Evolutionary conservation across 2,797 vertebrate species (phyloP).

Genomic region (Xerus rutilus): DNA sequence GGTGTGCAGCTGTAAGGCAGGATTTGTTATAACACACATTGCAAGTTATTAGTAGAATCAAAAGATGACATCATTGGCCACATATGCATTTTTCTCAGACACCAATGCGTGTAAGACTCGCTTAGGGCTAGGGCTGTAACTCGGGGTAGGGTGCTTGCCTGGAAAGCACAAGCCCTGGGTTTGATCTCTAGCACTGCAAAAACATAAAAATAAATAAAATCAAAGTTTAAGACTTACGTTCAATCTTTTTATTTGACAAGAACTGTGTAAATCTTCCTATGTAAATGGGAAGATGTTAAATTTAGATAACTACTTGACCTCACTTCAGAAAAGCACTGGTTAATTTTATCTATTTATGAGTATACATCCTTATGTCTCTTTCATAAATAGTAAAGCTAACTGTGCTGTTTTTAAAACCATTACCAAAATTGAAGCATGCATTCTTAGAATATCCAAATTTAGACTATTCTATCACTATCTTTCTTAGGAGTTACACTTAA

Average conservation of each 20-base stretch:
- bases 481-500: constrained; percentile 71
- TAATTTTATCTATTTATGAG: constrained; percentile 76
- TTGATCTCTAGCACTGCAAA: not conserved
- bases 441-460: constrained; percentile 71
- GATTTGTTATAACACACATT: not conserved
- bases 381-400: constrained; percentile 77
- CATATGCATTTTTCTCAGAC: constrained; percentile 36
- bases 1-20: not conserved
- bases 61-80: not conserved
- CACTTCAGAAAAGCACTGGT: constrained; percentile 56
- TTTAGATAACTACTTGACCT: constrained; percentile 67
- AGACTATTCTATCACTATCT: constrained; percentile 54
- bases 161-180: not conserved
- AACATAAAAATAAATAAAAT: not conserved
- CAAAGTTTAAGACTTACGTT: constrained; percentile 1
- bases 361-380: constrained; percentile 71
- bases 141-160: not conserved
- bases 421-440: constrained; percentile 56
- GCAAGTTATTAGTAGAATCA: not conserved
- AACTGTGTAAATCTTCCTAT: constrained; percentile 57
- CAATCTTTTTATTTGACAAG: constrained; percentile 21
- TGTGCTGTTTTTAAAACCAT: constrained; percentile 65
- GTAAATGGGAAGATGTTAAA: constrained; percentile 61
- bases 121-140: not conserved
- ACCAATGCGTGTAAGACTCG: not conserved